A percentile compares a stretch with the other conserved stretches of the same genome.
Conservation (phyloP, 1,140 invertebrate species). For the Brachionus angularis region DNA sequence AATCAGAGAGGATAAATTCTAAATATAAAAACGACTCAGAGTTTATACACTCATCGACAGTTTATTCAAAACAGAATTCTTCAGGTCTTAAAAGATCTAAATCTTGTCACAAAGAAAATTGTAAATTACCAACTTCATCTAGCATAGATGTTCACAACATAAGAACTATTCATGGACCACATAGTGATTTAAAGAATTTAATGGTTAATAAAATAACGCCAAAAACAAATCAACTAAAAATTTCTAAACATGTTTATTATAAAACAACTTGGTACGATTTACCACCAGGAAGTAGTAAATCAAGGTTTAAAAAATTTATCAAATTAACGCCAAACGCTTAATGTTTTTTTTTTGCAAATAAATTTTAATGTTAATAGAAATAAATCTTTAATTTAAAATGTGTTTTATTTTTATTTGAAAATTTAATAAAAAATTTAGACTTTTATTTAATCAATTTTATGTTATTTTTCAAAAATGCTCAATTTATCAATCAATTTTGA, state of each 20-base stretch:
- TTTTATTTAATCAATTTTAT: too few relatives aligned
- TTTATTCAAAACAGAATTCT: too few relatives aligned
- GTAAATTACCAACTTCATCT: not conserved
- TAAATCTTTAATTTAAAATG: too few relatives aligned
- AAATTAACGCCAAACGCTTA: constrained; percentile 32
- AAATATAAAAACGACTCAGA: not conserved
- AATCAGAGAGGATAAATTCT: not conserved
- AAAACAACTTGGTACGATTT: constrained; percentile 35
- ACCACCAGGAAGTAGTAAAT: constrained; percentile 17
- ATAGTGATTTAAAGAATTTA: constrained; percentile 15
- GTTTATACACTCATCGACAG: too few relatives aligned
- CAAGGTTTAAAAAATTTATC: constrained; percentile 20
- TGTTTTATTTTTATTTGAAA: too few relatives aligned
- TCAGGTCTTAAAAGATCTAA: not conserved
- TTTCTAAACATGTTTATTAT: constrained; percentile 33
- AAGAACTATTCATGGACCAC: not conserved
- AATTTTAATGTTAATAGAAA: too few relatives aligned
- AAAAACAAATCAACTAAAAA: constrained; percentile 1
- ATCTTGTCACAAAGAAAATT: not conserved
- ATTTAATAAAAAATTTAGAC: too few relatives aligned
- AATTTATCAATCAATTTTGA: too few relatives aligned
- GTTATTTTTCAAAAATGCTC: too few relatives aligned
- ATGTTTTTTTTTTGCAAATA: not conserved
- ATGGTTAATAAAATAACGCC: not conserved
- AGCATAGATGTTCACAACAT: constrained; percentile 9